Evolutionary conservation across 2,113 vertebrate genomes (phyloP).

Genomic region (Xiphias gladius): DNA sequence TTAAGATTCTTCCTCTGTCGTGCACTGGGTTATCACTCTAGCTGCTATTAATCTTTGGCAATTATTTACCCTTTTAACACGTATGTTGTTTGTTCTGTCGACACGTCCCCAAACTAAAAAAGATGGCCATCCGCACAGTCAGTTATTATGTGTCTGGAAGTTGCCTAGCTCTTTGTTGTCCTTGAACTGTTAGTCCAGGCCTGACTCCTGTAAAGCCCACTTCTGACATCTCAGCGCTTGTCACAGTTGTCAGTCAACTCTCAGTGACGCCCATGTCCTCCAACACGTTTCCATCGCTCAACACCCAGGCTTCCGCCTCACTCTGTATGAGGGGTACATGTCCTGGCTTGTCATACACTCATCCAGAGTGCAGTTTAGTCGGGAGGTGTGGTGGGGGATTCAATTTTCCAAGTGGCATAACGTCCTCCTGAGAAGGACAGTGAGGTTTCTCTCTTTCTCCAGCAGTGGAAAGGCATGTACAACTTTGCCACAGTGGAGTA

Average conservation of each 20-base stretch:
- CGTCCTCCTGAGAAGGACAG: slow-evolving; percentile 64
- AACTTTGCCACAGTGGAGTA: slow-evolving; percentile 58
- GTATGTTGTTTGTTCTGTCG: not conserved
- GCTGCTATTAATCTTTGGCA: slow-evolving; percentile 20
- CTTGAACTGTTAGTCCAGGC: slow-evolving; percentile 66
- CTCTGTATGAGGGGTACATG: slow-evolving; percentile 63
- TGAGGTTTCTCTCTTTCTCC: slow-evolving; percentile 64
- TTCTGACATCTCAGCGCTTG: slow-evolving; percentile 70
- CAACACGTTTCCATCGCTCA: slow-evolving; percentile 64
- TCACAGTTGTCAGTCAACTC: slow-evolving; percentile 75
- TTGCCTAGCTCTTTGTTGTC: slow-evolving; percentile 49
- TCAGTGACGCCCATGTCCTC: slow-evolving; percentile 63
- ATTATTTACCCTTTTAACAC: slow-evolving; percentile 30
- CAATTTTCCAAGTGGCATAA: slow-evolving; percentile 71
- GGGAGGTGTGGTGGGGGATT: slow-evolving; percentile 43
- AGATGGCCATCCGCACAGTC: not conserved
- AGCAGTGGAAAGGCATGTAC: slow-evolving; percentile 49
- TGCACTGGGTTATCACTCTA: slow-evolving; percentile 3
- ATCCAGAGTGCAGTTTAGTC: slow-evolving; percentile 54
- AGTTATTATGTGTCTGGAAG: not conserved
- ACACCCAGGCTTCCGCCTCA: slow-evolving; percentile 54
- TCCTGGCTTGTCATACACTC: slow-evolving; percentile 73
- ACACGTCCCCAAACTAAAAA: not conserved
- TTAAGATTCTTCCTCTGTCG: slow-evolving; percentile 13
- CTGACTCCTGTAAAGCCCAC: slow-evolving; percentile 53